These are phyloP conservation scores for Ictalurus furcatus DNA, from an alignment of 2,113 vertebrate species.

Conservation along the genomic window DNA sequence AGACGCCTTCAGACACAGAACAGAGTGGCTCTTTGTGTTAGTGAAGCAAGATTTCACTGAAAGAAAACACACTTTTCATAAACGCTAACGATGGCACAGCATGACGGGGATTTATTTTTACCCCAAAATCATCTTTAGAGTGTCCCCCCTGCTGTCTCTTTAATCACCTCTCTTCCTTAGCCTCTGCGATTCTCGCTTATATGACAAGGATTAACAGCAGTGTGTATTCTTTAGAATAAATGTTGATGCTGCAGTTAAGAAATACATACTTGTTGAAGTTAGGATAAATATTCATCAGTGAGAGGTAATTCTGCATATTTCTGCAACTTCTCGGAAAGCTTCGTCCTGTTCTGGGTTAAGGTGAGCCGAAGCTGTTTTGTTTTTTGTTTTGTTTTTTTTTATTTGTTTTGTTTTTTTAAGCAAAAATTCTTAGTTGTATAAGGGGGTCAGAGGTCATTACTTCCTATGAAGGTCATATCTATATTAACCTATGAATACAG, in stretches of 20 bases:
- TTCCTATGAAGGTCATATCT: neutral
- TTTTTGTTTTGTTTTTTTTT: neutral
- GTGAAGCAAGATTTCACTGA: slow-evolving; percentile 31
- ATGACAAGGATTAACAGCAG: neutral
- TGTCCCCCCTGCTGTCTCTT: slow-evolving; percentile 38
- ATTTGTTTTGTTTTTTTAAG: no score
- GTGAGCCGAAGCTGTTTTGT: slow-evolving; percentile 51
- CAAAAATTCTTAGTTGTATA: no score
- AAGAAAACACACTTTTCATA: slow-evolving; percentile 45
- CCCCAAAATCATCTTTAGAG: slow-evolving; percentile 30
- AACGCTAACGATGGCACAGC: slow-evolving; percentile 45
- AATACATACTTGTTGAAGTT: neutral
- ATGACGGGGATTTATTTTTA: slow-evolving; percentile 55
- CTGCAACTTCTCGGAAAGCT: neutral
- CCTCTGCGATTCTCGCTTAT: neutral
- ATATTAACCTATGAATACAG: neutral
- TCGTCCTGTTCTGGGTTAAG: neutral
- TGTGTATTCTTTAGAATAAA: neutral
- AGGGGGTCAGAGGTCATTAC: neutral
- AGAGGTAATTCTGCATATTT: neutral
- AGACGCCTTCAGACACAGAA: slow-evolving; percentile 31
- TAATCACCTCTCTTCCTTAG: slow-evolving; percentile 19
- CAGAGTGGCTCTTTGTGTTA: slow-evolving; percentile 36
- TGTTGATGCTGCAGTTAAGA: neutral
- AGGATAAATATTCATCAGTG: neutral